Conservation (phyloP, 2,888 invertebrate species). For the Melikaiella ostensackeni region DNA sequence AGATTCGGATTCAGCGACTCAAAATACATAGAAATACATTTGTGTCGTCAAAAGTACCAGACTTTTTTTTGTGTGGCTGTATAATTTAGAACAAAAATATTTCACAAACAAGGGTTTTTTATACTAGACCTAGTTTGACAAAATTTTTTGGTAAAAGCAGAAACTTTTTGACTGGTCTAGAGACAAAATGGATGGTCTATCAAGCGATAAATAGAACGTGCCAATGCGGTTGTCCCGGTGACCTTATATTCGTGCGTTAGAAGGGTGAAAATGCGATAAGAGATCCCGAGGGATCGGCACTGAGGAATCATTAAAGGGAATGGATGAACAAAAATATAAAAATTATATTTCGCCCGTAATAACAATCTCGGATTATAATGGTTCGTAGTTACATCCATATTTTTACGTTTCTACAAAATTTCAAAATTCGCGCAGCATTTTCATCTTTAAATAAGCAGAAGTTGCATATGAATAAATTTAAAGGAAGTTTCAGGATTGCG, state of each 20-base stretch:
- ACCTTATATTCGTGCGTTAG: background rate
- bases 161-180: background rate
- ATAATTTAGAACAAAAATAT: too few species aligned
- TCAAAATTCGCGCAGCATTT: too few species aligned
- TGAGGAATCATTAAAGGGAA: constrained; percentile 18
- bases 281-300: constrained; percentile 22
- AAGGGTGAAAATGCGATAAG: background rate
- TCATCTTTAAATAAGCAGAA: too few species aligned
- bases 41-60: too few species aligned
- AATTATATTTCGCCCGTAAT: background rate
- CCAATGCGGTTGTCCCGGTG: constrained; percentile 2
- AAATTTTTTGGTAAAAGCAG: background rate
- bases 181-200: background rate
- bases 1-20: too few species aligned
- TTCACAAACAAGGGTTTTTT: too few species aligned
- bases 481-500: too few species aligned
- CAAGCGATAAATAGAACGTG: constrained; percentile 6
- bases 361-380: background rate
- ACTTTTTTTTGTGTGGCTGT: too few species aligned
- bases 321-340: background rate
- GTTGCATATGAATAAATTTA: too few species aligned
- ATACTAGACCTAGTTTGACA: background rate
- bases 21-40: too few species aligned
- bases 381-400: too few species aligned
- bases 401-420: too few species aligned